A percentile compares a stretch with the other conserved stretches of the same genome.
These are phyloP conservation scores for Stenopsyche tienmushanensis DNA, from an alignment of 1,140 invertebrate genomes.

Conservation along the genomic window DNA sequence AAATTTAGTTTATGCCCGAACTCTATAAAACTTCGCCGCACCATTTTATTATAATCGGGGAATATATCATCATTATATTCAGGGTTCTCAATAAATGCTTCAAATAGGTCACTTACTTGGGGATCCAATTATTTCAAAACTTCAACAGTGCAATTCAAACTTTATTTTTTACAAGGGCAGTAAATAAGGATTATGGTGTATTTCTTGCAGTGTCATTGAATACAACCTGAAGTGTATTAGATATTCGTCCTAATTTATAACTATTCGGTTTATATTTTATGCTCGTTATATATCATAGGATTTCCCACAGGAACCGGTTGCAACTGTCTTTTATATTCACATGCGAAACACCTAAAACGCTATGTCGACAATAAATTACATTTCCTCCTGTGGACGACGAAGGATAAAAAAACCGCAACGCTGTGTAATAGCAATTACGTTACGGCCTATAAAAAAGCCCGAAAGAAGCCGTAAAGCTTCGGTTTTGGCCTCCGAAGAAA, in stretches of 20 bases:
- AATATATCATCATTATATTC: too few relatives aligned
- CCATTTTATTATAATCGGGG: too few relatives aligned
- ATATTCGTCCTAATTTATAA: neutral
- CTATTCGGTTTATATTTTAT: neutral
- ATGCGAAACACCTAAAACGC: neutral
- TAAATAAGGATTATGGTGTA: too few relatives aligned
- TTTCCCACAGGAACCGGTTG: neutral
- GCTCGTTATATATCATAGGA: neutral
- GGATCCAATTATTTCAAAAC: too few relatives aligned
- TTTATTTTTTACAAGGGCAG: neutral
- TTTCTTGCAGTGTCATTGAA: too few relatives aligned
- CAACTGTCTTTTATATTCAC: slow-evolving; percentile 4
- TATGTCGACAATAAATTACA: slow-evolving; percentile 14
- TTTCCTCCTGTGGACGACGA: neutral
- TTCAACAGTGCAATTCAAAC: neutral
- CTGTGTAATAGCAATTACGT: slow-evolving; percentile 30
- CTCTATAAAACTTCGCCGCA: too few relatives aligned
- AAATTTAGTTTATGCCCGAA: too few relatives aligned
- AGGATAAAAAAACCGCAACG: slow-evolving; percentile 11
- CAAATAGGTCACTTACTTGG: too few relatives aligned
- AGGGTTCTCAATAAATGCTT: too few relatives aligned
- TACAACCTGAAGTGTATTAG: too few relatives aligned
- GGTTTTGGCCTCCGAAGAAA: slow-evolving; percentile 13
- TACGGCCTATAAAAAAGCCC: slow-evolving; percentile 32
- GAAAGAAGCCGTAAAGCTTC: slow-evolving; percentile 31